Conservation (phyloP, 2,888 invertebrate genomes). For the Stenotaenia linearis region DNA sequence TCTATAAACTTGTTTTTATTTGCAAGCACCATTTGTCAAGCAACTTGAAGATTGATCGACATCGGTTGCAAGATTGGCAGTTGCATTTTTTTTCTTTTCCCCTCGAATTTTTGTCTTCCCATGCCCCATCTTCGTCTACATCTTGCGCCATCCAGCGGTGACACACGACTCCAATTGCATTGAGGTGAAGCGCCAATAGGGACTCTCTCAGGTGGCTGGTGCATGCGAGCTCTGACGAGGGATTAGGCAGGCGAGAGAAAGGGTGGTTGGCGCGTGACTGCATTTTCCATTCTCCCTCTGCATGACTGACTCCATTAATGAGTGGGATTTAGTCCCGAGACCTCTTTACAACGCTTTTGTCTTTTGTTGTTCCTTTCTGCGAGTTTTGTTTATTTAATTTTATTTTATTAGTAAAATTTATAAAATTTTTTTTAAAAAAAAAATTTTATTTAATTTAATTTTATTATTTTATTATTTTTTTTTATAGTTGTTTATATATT, state of each 20-base stretch:
- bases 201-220: not conserved
- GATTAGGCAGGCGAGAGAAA: not conserved
- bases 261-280: conserved; percentile 2
- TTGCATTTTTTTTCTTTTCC: not conserved
- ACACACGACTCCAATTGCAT: not conserved
- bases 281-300: not conserved
- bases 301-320: conserved; percentile 24
- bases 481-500: not conserved
- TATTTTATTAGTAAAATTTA: too few species aligned
- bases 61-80: not conserved
- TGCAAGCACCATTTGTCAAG: not conserved
- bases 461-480: not conserved
- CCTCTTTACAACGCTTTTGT: not conserved
- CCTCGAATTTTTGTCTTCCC: not conserved
- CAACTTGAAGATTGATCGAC: not conserved
- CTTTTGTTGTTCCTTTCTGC: not conserved
- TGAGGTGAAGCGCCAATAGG: not conserved
- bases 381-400: not conserved
- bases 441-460: not conserved
- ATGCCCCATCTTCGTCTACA: not conserved
- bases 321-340: conserved; percentile 12
- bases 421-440: too few species aligned
- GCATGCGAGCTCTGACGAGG: not conserved
- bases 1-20: not conserved
- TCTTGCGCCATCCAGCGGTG: not conserved